phyloP scores from a whole-genome alignment of 2,888 invertebrate genomes.

The Gandaritis pyraliata region DNA sequence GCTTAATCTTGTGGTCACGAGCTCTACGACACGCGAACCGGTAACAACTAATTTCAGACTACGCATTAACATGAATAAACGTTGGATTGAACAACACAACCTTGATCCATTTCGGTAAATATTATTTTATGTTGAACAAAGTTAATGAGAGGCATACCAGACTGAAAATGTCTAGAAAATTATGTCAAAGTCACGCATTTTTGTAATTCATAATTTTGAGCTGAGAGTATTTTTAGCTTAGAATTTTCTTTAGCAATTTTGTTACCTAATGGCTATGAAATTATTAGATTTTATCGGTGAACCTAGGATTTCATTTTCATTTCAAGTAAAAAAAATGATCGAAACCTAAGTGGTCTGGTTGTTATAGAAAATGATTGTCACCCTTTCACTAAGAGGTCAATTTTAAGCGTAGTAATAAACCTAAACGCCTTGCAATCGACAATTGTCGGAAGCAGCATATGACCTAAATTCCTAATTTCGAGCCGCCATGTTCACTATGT shows the following conservation, averaged over 20 bases:
- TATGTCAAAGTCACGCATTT: conserved; percentile 53
- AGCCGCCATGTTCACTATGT: conserved; percentile 50
- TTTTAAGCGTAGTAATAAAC: conserved; percentile 41
- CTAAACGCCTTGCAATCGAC: conserved; percentile 42
- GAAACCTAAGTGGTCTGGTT: background rate
- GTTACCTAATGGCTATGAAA: conserved; percentile 12
- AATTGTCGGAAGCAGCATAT: conserved; percentile 44
- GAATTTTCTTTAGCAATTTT: conserved; percentile 9
- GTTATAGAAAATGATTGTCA: conserved; percentile 26
- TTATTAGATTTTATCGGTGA: conserved; percentile 24
- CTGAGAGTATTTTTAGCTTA: conserved; percentile 25
- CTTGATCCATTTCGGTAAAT: conserved; percentile 67
- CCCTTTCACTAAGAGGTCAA: conserved; percentile 32
- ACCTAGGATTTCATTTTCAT: conserved; percentile 8
- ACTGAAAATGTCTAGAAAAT: conserved; percentile 39
- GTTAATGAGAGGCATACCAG: conserved; percentile 42
- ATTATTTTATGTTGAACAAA: conserved; percentile 43
- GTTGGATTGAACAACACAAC: conserved; percentile 50
- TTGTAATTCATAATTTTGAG: conserved; percentile 28
- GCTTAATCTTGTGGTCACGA: conserved; percentile 59
- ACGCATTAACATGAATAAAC: conserved; percentile 64
- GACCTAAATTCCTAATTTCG: conserved; percentile 66
- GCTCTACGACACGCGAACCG: conserved; percentile 66
- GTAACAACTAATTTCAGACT: conserved; percentile 69
- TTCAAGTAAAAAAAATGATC: too few relatives aligned